phyloP scores from a whole-genome alignment of 2,113 vertebrate genomes.

The Cavia porcellus region DNA sequence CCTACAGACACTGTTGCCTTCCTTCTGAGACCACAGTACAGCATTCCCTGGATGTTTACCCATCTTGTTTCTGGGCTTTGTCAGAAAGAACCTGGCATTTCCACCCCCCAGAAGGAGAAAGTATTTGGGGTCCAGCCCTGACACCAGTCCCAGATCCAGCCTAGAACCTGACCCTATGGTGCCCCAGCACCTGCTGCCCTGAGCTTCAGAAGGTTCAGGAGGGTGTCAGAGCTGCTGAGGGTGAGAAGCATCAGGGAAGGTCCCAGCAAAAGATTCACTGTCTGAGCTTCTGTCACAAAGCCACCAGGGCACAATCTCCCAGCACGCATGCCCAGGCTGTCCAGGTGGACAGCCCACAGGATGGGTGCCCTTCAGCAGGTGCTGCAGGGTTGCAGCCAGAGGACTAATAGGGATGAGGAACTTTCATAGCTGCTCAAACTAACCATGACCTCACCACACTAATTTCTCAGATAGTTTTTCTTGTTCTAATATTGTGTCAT shows the following conservation, averaged over 20 bases:
- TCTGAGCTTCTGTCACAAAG: background rate
- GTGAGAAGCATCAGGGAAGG: background rate
- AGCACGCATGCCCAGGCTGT: background rate
- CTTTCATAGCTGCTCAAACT: background rate
- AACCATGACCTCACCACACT: conserved; percentile 39
- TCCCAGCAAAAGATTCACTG: background rate
- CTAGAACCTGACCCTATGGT: fast-evolving
- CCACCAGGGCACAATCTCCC: background rate
- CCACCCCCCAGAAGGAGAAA: background rate
- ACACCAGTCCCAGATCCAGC: background rate
- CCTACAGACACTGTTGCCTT: background rate
- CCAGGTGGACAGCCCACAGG: background rate
- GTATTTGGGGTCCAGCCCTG: background rate
- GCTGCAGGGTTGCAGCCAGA: background rate
- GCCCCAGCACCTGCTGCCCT: background rate
- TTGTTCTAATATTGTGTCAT: conserved; percentile 30
- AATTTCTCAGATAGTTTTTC: conserved; percentile 26
- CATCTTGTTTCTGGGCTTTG: background rate
- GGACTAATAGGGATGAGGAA: background rate
- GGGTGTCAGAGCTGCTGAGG: background rate
- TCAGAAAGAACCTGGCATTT: background rate
- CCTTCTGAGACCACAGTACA: background rate
- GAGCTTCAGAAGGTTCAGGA: background rate
- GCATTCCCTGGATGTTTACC: background rate
- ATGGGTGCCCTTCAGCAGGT: background rate